Evolutionary conservation across 2,113 vertebrate species (phyloP).

Genomic region (Litocranius walleri): DNA sequence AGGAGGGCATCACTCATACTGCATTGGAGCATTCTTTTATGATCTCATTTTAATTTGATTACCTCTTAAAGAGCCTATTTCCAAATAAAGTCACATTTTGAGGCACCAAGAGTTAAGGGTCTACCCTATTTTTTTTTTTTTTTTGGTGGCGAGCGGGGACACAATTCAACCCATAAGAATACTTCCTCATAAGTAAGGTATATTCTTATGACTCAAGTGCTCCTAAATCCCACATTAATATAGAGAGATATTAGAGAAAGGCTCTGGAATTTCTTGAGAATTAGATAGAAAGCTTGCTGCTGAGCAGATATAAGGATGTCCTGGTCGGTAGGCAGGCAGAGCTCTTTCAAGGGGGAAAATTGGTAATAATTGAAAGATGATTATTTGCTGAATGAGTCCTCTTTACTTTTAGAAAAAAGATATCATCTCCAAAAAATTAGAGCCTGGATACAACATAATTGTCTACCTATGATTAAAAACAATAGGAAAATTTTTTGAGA

Average conservation of each 20-base stretch:
- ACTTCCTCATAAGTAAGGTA: background rate
- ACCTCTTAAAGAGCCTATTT: background rate
- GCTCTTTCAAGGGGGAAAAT: background rate
- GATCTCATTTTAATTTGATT: constrained; percentile 10
- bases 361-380: background rate
- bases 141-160: fast-evolving
- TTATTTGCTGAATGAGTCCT: background rate
- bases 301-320: background rate
- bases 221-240: too few relatives aligned
- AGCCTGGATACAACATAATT: background rate
- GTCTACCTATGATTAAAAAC: background rate
- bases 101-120: background rate
- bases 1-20: background rate
- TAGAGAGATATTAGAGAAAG: background rate
- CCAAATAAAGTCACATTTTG: background rate
- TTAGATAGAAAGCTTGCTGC: background rate
- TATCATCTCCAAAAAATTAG: background rate
- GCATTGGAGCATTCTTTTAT: background rate
- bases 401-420: background rate
- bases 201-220: background rate
- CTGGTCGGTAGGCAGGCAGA: background rate
- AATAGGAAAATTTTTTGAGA: background rate
- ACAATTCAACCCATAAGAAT: background rate
- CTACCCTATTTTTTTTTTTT: background rate
- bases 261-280: background rate